Evolutionary conservation across 2,888 invertebrate species (phyloP), one percentile per base, ranked within the genome.

Genomic region (Anodontia alba): DNA sequence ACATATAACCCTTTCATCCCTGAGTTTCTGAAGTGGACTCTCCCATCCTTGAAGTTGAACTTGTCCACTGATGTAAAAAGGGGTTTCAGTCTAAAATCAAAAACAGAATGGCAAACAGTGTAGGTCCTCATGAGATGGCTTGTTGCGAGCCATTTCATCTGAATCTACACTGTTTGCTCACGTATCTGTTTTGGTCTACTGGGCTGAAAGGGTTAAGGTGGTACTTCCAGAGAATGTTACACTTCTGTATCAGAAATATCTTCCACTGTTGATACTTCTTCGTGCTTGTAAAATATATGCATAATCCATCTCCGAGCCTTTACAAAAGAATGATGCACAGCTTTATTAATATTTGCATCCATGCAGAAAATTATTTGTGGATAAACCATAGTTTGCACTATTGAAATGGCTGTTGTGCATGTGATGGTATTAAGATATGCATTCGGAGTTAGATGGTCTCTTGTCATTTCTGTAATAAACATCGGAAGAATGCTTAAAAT

Each of bases 351-450:
- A 62, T 80, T 79, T 20, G 77, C 76, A 73, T 92, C 92, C 76
- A 90, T 90, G 80, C 91, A 91, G 57, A 90, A 89, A 67, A 92
- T 84, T 17, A 92, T 87, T 69, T 91, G 90, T 10, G 92, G 92
- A 69, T 90, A 92, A 62, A 91, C 90, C 83, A 92, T 89, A 15
- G 91, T 92, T 82, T 92, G 92, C 15, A 91, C 84, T 38, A 87
- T 80, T 12, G 91, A 90, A 36, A 92, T 83, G 46, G 92, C 91
- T 66, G 88, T 86, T 15, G 90, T 90, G 67, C 91, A 92, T 17
- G 91, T 90, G 43, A 88, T 72, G 54, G 90, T 87, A 78, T 91
- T 92, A 7, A 90, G 85, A 79, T 90, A 92, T 5, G 90, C 85
- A 29, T 83, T 81, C 7, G 73, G 70, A 12, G 87, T 82, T 33